Percentiles rank a stretch among this genome's conserved stretches.
Evolutionary conservation across 2,113 vertebrate species (phyloP).

Genomic region (Peromyscus maniculatus): DNA sequence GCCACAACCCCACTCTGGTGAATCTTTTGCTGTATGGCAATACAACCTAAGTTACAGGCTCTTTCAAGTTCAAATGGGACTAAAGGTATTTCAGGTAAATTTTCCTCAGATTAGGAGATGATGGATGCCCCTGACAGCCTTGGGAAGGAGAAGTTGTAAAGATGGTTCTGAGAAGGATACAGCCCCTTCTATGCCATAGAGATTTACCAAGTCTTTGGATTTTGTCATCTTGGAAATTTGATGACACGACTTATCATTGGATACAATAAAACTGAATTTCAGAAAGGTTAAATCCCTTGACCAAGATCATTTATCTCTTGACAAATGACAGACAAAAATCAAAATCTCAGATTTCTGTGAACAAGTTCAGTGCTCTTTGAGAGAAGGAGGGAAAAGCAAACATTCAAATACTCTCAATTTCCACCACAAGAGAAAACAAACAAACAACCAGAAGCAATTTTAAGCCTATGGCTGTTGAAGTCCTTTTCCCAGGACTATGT

Average conservation of each 20-base stretch:
- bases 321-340: neutral
- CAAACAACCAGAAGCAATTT: neutral
- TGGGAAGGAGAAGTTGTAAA: neutral
- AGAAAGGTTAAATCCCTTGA: neutral
- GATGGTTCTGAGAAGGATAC: neutral
- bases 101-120: neutral
- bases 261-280: conserved; percentile 4
- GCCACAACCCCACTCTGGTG: too few species aligned
- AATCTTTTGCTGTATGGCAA: neutral
- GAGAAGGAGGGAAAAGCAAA: neutral
- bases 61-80: neutral
- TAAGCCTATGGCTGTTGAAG: neutral
- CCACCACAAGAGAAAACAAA: neutral
- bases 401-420: neutral
- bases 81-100: neutral
- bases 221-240: neutral
- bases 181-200: neutral
- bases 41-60: neutral
- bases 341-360: neutral
- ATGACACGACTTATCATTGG: neutral
- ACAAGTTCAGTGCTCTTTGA: neutral
- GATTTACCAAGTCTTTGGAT: neutral
- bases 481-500: neutral
- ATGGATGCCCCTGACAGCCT: accelerated
- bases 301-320: neutral